Percentiles rank a stretch among this genome's conserved stretches.
Conservation (phyloP, 2,888 invertebrate species). For the Blera fallax region DNA sequence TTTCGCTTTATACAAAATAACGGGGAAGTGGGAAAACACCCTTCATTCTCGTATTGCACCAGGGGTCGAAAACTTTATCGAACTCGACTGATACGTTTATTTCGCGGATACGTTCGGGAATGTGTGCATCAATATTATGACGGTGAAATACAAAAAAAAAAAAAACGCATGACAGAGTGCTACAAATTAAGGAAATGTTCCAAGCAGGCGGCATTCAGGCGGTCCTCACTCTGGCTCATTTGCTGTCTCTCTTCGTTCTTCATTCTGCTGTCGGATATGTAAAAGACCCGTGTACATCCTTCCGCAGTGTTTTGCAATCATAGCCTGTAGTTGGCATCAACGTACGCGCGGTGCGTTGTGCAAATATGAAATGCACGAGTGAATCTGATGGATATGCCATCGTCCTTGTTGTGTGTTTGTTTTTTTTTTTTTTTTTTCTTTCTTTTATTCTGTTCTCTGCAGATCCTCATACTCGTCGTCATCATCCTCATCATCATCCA, state of each 20-base stretch:
- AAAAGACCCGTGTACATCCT: conserved; percentile 15
- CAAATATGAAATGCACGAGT: conserved; percentile 66
- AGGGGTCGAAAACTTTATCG: neutral
- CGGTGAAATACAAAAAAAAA: conserved; percentile 18
- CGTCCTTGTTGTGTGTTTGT: conserved; percentile 16
- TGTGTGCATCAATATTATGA: neutral
- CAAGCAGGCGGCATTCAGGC: neutral
- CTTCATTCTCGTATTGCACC: neutral
- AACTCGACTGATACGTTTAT: conserved; percentile 7
- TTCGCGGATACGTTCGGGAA: neutral
- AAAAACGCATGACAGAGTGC: conserved; percentile 23
- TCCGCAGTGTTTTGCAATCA: conserved; percentile 48
- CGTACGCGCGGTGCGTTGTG: conserved; percentile 32
- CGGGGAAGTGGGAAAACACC: too few relatives aligned
- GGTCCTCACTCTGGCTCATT: too few relatives aligned
- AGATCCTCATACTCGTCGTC: neutral
- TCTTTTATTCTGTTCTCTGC: neutral
- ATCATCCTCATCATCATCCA: neutral
- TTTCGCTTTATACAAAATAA: conserved; percentile 1
- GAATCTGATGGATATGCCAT: conserved; percentile 49
- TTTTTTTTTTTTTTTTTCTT: conserved; percentile 11
- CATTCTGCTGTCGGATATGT: conserved; percentile 8
- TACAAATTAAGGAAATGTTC: conserved; percentile 26
- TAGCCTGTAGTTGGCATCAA: conserved; percentile 43
- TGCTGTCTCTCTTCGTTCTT: neutral